A percentile compares a stretch with the other conserved stretches of the same genome.
phyloP scores from a whole-genome alignment of 2,113 vertebrate species.

The Lucifuga dentata region DNA sequence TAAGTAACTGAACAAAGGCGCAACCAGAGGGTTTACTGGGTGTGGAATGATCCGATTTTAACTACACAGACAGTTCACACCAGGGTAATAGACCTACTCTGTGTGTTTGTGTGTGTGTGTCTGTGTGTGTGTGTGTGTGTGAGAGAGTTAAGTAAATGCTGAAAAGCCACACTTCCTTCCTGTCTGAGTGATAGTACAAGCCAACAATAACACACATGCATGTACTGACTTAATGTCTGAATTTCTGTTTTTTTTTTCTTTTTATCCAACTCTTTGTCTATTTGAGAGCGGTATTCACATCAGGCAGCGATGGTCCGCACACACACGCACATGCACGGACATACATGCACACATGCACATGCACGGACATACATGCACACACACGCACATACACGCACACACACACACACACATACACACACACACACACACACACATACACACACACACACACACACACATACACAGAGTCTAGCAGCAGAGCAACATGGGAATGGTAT shows the following conservation, averaged over 20 bases:
- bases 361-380: no score
- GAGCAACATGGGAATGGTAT: conserved; percentile 26
- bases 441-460: conserved; percentile 22
- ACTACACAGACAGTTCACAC: conserved; percentile 51
- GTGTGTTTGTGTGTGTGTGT: conserved; percentile 23
- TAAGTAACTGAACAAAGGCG: conserved; percentile 15
- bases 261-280: conserved; percentile 10
- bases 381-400: not conserved
- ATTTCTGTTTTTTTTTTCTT: no score
- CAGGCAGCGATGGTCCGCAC: conserved; percentile 7
- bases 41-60: conserved; percentile 47
- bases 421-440: conserved; percentile 28
- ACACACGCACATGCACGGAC: conserved; percentile 2
- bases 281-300: conserved; percentile 18
- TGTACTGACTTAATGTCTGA: no score
- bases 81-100: conserved; percentile 11
- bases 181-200: conserved; percentile 60
- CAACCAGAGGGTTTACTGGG: conserved; percentile 21
- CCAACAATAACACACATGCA: conserved; percentile 63
- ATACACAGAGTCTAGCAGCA: conserved; percentile 4
- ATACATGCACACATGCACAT: conserved; percentile 10
- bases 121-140: conserved; percentile 6
- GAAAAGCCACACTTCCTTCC: conserved; percentile 71
- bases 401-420: conserved; percentile 7
- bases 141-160: conserved; percentile 50